phyloP scores from a whole-genome alignment of 2,888 invertebrate species.

The Tolmerus cingulatus region DNA sequence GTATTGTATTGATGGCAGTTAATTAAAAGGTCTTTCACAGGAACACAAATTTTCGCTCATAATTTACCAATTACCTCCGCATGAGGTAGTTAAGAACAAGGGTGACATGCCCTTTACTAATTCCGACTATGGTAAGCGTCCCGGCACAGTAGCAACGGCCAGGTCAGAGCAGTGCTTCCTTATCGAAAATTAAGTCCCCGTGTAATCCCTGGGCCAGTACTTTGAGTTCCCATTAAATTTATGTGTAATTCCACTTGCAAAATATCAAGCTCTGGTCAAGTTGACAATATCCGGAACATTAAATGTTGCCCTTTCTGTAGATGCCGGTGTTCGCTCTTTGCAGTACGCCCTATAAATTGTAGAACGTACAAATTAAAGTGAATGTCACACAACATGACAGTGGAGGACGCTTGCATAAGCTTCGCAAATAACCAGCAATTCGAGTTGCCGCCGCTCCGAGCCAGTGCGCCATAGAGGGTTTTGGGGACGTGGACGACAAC shows the following conservation, averaged over 20 bases:
- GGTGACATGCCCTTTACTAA: background rate
- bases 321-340: slow-evolving; percentile 5
- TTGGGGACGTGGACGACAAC: slow-evolving; percentile 7
- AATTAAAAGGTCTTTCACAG: background rate
- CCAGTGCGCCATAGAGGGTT: background rate
- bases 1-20: background rate
- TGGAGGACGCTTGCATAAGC: slow-evolving; percentile 29
- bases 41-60: background rate
- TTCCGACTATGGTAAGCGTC: background rate
- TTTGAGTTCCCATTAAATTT: slow-evolving; percentile 29
- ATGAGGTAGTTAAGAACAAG: background rate
- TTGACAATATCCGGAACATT: slow-evolving; percentile 41
- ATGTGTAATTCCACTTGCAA: slow-evolving; percentile 36
- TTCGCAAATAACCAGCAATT: slow-evolving; percentile 33
- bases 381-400: slow-evolving; percentile 42
- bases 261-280: slow-evolving; percentile 35
- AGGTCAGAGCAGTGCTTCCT: background rate
- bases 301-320: slow-evolving; percentile 19
- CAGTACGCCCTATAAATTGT: slow-evolving; percentile 6
- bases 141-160: background rate
- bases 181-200: background rate
- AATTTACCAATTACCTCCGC: background rate
- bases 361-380: slow-evolving; percentile 39
- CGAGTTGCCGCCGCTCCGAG: background rate
- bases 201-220: slow-evolving; percentile 9